Evolutionary conservation across 2,888 invertebrate species (phyloP), one percentile per base, ranked within the genome.

Genomic region (Orthonevra nobilis): DNA sequence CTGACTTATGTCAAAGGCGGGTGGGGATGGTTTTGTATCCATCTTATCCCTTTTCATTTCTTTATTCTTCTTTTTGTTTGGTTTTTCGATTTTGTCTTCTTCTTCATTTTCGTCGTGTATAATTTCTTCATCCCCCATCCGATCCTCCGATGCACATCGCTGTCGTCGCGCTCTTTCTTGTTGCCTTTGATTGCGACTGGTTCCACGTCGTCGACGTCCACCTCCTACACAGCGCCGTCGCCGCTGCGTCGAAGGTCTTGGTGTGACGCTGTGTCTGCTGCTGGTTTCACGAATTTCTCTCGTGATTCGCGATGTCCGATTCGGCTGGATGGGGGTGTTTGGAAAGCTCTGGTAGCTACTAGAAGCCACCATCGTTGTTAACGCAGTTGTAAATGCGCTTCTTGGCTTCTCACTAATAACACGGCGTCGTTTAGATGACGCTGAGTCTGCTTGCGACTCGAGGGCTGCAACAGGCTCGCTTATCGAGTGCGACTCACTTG

Each of bases 301-400:
- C 15, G 70, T 54, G 50, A 61, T 36, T 60, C 61, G 66, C 28
- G 66, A 68, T 56, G 84, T 83, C 64, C 83, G 82, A 82, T 63
- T 74, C 81, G 88, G 87, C 87, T 88, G 88, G 87, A 88, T 88
- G 88, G 88, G 89, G 88, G 89, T 84, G 81, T 64, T 85, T 81
- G 85, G 88, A 89, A 89, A 89, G 86, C 88, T 85, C 85, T 85
- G 85, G 28, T 82, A 82, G 36, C 60, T 36, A 56, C 69, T 54
- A 50, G 72, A 28, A 44, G 64, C 54, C 58, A 44, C 36, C 32
- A 32, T 42, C 20, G 60, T 70, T 9, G 54, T 32, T 32, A n/a
- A n/a, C n/a, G 23, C 30, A 26, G 70, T 12, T n/a, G 36, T 48
- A 10, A 48, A 7, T 9, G 38, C 36, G 6, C 44, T 48, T 20